Base-by-base conservation (phyloP, 2,113 vertebrate genomes). In the Scatophagus argus region DNA sequence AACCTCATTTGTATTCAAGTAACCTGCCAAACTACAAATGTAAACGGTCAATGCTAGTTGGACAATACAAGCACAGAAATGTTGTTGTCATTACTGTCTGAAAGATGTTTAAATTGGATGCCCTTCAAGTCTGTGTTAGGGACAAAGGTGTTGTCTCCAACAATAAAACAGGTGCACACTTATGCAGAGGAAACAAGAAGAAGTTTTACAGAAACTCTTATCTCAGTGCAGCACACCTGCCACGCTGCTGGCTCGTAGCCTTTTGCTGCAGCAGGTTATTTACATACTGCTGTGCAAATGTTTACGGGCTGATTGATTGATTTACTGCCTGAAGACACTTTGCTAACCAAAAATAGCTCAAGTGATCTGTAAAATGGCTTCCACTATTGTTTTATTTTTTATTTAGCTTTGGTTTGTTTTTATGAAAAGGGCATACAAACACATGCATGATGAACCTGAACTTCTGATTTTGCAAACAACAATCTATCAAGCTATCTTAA, bases 231-330 rank as follows among this genome's bases (percentile, higher is more conserved):
- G 8, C 44, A 60, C 39, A 64, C 25, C 60, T 65, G 46, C 13
- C 34, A 51, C 16, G 2, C 31, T 27, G 21, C 47, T 58, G 8
- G 39, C 3, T 32, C 2, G n/a, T 19, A 27, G 29, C 11, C 27
- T 46, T 52, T 1, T n/a, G 38, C 59, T 68, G 44, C 36, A 49
- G 29, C 17, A 43, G 21, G 38, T 2, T 58, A 58, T 67, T 76
- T 71, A 32, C 39, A 49, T 49, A 77, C 31, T 32, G 44, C 31
- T 61, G 25, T 65, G 39, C 58, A 78, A 78, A 55, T 82, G 46
- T 74, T 70, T 34, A 81, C 61, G 2, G 11, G 46, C 21, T 31
- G 23, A 70, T 36, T 34, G 49, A 38, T n/a, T 70, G 25, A 60
- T 61, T 32, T 11, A 23, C 34, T 19, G 7, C 2, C 12, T 60